Percentiles rank a stretch among this genome's conserved stretches.
phyloP scores from a whole-genome alignment of 2,113 vertebrate species.

The Murina feae region DNA sequence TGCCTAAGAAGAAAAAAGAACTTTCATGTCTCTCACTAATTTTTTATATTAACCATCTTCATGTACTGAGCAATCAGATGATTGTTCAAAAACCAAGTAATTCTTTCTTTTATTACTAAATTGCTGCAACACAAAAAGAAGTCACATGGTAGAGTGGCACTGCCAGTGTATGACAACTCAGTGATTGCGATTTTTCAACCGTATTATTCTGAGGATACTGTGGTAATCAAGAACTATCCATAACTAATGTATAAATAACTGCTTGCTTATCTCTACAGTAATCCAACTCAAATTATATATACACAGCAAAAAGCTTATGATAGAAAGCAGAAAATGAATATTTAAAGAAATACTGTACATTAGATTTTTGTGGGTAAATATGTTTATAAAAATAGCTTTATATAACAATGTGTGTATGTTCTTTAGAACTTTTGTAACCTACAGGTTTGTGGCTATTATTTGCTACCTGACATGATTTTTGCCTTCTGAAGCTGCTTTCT shows the following conservation, averaged over 20 bases:
- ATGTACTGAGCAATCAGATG: conserved; percentile 46
- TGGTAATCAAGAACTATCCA: conserved; percentile 84
- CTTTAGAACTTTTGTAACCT: conserved; percentile 1
- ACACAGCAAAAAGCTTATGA: conserved; percentile 42
- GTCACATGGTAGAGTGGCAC: conserved; percentile 80
- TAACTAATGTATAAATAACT: conserved; percentile 86
- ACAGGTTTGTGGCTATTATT: conserved; percentile 12
- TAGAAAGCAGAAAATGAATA: conserved; percentile 39
- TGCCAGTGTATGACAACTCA: conserved; percentile 78
- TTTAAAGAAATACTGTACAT: neutral
- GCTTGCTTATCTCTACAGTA: conserved; percentile 70
- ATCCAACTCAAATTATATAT: conserved; percentile 62
- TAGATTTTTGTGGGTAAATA: neutral
- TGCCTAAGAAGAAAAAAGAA: conserved; percentile 28
- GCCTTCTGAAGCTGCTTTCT: conserved; percentile 40
- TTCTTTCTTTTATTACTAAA: conserved; percentile 74
- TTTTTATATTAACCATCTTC: conserved; percentile 37
- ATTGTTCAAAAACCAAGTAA: conserved; percentile 71
- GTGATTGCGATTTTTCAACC: conserved; percentile 84
- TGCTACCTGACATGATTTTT: conserved; percentile 55
- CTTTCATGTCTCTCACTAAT: conserved; percentile 21
- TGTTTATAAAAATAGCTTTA: neutral
- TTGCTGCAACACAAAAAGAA: conserved; percentile 76
- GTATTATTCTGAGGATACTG: conserved; percentile 81
- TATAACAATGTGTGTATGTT: neutral